Evolutionary conservation across 2,797 vertebrate genomes (phyloP).

Genomic region (Aselliscus stoliczkanus): DNA sequence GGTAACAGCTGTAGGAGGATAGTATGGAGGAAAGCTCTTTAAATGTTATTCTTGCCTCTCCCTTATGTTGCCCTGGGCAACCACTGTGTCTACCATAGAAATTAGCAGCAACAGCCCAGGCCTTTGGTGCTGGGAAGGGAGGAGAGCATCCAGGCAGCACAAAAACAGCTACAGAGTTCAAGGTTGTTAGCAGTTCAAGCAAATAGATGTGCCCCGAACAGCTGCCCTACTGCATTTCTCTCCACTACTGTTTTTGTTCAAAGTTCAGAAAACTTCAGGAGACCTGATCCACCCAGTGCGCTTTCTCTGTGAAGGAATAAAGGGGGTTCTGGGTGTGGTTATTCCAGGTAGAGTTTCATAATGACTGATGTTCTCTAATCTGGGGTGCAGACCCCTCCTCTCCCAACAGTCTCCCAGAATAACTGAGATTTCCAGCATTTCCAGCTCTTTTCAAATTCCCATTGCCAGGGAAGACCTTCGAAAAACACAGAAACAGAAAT

Average conservation of each 20-base stretch:
- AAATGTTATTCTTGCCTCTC: background rate
- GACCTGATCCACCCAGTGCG: background rate
- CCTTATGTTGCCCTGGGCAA: background rate
- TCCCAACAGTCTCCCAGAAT: background rate
- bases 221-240: background rate
- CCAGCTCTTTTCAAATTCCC: background rate
- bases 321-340: background rate
- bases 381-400: too few relatives aligned
- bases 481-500: background rate
- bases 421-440: background rate
- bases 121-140: background rate
- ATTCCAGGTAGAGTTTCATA: background rate
- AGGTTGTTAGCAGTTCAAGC: background rate
- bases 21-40: background rate
- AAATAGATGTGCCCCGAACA: background rate
- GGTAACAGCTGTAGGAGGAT: background rate
- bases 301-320: background rate
- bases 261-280: background rate
- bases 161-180: background rate
- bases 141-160: background rate
- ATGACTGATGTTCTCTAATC: background rate
- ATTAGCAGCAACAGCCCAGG: background rate
- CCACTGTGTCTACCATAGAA: background rate
- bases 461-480: too few relatives aligned
- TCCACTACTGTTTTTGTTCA: background rate